Base-by-base conservation (phyloP, 1,140 invertebrate species). In the Trachymyrmex cornetzi region DNA sequence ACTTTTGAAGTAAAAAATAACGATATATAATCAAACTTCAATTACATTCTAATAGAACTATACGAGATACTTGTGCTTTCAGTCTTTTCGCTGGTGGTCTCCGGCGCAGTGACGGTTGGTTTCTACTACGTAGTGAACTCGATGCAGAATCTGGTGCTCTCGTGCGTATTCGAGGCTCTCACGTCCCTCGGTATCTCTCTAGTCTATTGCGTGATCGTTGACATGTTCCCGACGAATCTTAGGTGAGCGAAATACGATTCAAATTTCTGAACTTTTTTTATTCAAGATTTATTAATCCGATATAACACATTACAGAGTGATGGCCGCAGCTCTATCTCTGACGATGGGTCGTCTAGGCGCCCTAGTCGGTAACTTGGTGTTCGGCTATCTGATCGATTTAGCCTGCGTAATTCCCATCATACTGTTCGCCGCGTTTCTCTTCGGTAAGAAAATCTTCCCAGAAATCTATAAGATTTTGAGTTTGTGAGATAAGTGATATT, bases 141-240 rank as follows among this genome's bases (percentile, higher is more conserved):
- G 5, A 95, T 93, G 3, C 97, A 97, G 90, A 98, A 98, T 94
- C 92, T 98, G 88, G 95, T 97, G 24, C 94, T 98, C 19, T 97
- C 97, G 0, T 97, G 97, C 91, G 96, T 97, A 61, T 98, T 97
- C 94, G 97, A 97, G 95, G 97, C 97, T 0, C 94, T 97, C 19
- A 97, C 97, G 12, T 97, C 97, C 44, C 95, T 97, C 67, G 97
- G 97, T 86, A 97, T 97, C 91, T 97, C 97, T 94, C 96, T 97
- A 75, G 96, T 97, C 48, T 97, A 97, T 93, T 97, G 97, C 92
- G 96, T 97, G 19, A 96, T 97, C 90, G 97, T 97, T 75, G 97
- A 98, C 93, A 95, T 97, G 88, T 98, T 97, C 95, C 97, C 97
- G 88, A 98, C 97, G 66, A 97, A 97, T 95, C 96, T 98, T 90